phyloP scores from a whole-genome alignment of 2,797 vertebrate genomes.

The Podarcis siculus region DNA sequence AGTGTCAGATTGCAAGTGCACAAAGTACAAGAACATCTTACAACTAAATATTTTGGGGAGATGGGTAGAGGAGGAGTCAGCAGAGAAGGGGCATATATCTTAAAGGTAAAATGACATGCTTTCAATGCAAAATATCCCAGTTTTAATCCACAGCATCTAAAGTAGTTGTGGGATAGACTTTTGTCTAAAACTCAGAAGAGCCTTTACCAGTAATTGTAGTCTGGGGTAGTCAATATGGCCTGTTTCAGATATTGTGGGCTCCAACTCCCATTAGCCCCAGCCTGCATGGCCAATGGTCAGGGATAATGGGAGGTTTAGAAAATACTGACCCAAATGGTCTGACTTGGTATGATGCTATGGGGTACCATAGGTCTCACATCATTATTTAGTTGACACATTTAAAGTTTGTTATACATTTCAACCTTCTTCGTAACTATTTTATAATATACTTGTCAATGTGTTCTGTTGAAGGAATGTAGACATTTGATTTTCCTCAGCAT shows the following conservation, averaged over 20 bases:
- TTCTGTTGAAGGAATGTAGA: neutral
- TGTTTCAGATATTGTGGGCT: neutral
- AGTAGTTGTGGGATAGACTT: neutral
- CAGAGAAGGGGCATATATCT: too few species aligned
- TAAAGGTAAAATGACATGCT: too few species aligned
- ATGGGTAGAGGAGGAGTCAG: neutral
- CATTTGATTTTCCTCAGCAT: neutral
- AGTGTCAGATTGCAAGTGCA: neutral
- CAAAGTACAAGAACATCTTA: neutral
- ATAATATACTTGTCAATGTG: neutral
- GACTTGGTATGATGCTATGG: neutral
- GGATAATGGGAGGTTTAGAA: neutral
- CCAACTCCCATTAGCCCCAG: neutral
- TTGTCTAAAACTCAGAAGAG: neutral
- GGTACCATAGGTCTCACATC: neutral
- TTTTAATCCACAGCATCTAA: too few species aligned
- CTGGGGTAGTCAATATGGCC: neutral
- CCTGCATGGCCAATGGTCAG: neutral
- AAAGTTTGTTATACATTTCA: neutral
- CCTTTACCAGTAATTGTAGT: neutral
- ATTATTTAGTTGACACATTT: neutral
- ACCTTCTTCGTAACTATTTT: neutral
- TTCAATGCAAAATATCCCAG: neutral
- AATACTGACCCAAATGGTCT: neutral
- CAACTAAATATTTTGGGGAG: neutral